Evolutionary conservation across 2,888 invertebrate genomes (phyloP).

Genomic region (Stegophylla sp.): DNA sequence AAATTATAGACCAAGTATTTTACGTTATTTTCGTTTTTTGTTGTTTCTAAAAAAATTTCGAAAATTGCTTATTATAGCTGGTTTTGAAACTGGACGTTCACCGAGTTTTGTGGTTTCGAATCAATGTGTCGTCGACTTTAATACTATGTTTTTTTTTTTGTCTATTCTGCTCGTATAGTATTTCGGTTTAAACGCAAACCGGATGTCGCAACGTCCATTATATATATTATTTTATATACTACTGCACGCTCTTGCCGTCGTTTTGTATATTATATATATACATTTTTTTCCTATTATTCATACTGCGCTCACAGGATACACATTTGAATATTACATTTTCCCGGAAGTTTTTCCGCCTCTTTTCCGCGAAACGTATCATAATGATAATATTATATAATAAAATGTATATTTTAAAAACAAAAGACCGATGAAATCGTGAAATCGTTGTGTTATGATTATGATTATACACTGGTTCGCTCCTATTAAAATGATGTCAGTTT

Average conservation of each 20-base stretch:
- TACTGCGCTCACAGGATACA: neutral
- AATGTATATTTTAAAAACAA: constrained; percentile 6
- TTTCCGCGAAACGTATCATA: neutral
- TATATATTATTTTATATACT: no score
- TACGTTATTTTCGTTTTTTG: no score
- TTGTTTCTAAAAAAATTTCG: no score
- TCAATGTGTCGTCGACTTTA: neutral
- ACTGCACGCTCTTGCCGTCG: no score
- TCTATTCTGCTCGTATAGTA: no score
- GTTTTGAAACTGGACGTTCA: no score
- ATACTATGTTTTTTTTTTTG: neutral
- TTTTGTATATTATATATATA: neutral
- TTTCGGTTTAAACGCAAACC: neutral
- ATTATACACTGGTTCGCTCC: constrained; percentile 1
- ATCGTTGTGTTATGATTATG: neutral
- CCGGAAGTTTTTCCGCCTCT: constrained; percentile 10
- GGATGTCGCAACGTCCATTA: constrained; percentile 12
- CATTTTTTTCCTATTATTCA: constrained; percentile 33
- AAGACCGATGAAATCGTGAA: neutral
- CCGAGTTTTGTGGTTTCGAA: neutral
- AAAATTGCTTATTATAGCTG: no score
- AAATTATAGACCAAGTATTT: no score
- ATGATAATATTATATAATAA: neutral
- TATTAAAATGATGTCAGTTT: constrained; percentile 8
- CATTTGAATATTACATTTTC: neutral